Conservation (phyloP, 1,140 invertebrate species). For the Drosophila athabasca region DNA sequence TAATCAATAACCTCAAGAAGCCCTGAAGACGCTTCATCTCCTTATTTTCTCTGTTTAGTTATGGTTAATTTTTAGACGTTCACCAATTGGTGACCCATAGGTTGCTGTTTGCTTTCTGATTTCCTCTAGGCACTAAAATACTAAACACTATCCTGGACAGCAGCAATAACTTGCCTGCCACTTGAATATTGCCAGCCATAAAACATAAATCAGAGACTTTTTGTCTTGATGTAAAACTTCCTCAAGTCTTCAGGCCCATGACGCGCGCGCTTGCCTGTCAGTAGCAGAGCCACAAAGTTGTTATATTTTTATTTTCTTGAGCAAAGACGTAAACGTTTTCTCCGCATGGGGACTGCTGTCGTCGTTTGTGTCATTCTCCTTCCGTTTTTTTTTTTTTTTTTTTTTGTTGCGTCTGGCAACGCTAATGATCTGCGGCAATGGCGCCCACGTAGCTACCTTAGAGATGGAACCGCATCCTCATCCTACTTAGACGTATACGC, state of each 20-base stretch:
- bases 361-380: conserved; percentile 48
- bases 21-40: too few species aligned
- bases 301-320: conserved; percentile 46
- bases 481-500: background rate
- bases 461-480: conserved; percentile 7
- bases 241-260: conserved; percentile 23
- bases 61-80: background rate
- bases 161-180: conserved; percentile 29
- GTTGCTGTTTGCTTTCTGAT: conserved; percentile 25
- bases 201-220: conserved; percentile 67
- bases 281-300: conserved; percentile 43
- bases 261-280: conserved; percentile 50
- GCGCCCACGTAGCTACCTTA: conserved; percentile 62
- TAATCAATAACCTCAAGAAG: too few species aligned
- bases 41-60: too few species aligned
- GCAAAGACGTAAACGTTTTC: conserved; percentile 44
- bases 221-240: conserved; percentile 55
- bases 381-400: background rate
- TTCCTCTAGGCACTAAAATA: conserved; percentile 57
- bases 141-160: conserved; percentile 64
- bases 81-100: conserved; percentile 28
- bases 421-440: conserved; percentile 70
- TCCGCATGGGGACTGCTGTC: conserved; percentile 34
- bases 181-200: conserved; percentile 34
- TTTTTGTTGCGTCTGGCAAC: conserved; percentile 36